Conservation (phyloP, 2,888 invertebrate genomes). For the Agonopterix alstromeriana region DNA sequence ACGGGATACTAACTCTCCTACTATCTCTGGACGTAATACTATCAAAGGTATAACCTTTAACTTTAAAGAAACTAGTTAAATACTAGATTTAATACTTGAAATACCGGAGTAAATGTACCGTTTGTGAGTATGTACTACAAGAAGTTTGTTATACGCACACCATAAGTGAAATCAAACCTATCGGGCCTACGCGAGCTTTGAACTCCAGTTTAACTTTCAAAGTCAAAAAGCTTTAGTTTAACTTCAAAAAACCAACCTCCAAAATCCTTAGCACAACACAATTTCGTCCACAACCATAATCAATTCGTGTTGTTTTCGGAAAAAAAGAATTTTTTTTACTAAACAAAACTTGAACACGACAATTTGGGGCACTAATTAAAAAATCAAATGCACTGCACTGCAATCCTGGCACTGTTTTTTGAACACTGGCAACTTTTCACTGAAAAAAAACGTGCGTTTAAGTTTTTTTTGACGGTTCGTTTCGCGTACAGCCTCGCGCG, state of each 20-base stretch:
- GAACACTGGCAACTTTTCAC: slow-evolving; percentile 22
- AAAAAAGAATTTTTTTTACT: slow-evolving; percentile 2
- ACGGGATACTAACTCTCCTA: neutral
- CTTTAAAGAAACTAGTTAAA: neutral
- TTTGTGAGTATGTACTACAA: neutral
- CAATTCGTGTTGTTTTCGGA: slow-evolving; percentile 32
- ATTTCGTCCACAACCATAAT: slow-evolving; percentile 48
- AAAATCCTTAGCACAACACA: slow-evolving; percentile 54
- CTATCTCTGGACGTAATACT: neutral
- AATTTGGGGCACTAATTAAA: slow-evolving; percentile 15
- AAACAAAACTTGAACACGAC: slow-evolving; percentile 14
- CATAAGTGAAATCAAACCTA: slow-evolving; percentile 6
- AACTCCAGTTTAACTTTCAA: slow-evolving; percentile 2
- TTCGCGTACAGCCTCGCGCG: slow-evolving; percentile 37
- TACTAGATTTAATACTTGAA: neutral
- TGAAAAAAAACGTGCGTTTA: slow-evolving; percentile 18
- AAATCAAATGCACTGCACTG: slow-evolving; percentile 49
- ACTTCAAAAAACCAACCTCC: slow-evolving; percentile 47
- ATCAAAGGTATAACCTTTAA: neutral
- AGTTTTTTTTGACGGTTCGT: slow-evolving; percentile 19
- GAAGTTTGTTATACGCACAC: slow-evolving; percentile 5
- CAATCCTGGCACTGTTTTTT: slow-evolving; percentile 46
- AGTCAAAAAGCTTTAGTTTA: neutral
- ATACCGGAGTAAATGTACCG: slow-evolving; percentile 7
- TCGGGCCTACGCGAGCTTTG: neutral